A percentile compares a stretch with the other conserved stretches of the same genome.
These are phyloP conservation scores for Lagenorhynchus albirostris DNA, from an alignment of 2,113 vertebrate species.

Conservation along the genomic window DNA sequence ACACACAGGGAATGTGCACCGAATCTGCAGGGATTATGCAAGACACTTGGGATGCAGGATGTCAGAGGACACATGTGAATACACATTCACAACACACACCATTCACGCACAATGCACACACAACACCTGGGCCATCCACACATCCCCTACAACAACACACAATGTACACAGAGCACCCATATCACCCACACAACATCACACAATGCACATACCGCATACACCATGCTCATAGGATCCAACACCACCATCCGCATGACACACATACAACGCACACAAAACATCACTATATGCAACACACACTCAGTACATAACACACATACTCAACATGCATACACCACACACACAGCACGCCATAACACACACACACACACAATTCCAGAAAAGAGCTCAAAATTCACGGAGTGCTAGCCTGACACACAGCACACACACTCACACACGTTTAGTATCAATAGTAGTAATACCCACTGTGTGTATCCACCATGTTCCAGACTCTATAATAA, in stretches of 20 bases:
- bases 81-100: accelerated
- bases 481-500: not conserved
- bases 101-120: accelerated
- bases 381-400: not conserved
- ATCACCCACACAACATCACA: too few relatives aligned
- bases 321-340: accelerated
- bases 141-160: too few relatives aligned
- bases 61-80: accelerated
- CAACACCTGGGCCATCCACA: not conserved
- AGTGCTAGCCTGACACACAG: not conserved
- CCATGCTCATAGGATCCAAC: accelerated
- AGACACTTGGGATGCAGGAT: accelerated
- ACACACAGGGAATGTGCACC: accelerated
- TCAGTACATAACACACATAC: accelerated
- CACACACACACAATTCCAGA: not conserved
- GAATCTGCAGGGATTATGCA: accelerated
- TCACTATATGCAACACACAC: accelerated
- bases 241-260: too few relatives aligned
- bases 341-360: too few relatives aligned
- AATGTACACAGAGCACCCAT: not conserved
- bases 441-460: not conserved
- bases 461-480: not conserved
- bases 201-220: accelerated
- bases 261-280: accelerated
- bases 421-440: not conserved